Percentiles rank a stretch among this genome's conserved stretches.
Evolutionary conservation across 2,113 vertebrate genomes (phyloP).

Genomic region (Panthera leo): DNA sequence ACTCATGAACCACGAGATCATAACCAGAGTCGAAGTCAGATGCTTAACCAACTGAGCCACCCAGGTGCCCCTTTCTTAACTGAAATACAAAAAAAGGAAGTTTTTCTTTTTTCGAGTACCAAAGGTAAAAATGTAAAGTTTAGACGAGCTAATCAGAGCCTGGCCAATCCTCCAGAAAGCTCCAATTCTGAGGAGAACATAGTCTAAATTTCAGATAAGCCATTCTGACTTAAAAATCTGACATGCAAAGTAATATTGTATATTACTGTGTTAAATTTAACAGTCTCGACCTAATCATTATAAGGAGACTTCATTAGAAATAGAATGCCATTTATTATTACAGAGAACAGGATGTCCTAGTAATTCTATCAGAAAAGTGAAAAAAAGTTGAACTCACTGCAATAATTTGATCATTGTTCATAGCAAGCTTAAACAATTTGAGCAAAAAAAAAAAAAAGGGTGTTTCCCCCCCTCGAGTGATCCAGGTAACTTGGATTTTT

Average conservation of each 20-base stretch:
- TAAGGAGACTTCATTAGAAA: neutral
- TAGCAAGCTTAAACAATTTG: neutral
- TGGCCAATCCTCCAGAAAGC: neutral
- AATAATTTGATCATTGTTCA: neutral
- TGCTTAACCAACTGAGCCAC: too few species aligned
- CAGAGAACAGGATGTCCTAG: neutral
- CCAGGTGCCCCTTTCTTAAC: neutral
- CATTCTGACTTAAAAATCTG: neutral
- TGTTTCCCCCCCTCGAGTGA: neutral
- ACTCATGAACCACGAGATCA: too few species aligned
- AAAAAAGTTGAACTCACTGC: neutral
- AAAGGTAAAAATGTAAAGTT: neutral
- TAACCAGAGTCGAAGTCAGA: too few species aligned
- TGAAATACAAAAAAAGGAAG: neutral
- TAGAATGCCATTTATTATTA: neutral
- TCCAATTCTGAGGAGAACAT: neutral
- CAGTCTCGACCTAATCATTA: neutral
- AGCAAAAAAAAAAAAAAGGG: neutral
- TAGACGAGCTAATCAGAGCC: neutral
- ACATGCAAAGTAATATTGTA: neutral
- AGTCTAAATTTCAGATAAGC: neutral
- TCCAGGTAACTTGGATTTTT: constrained; percentile 12
- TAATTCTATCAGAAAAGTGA: neutral
- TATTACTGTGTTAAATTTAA: constrained; percentile 1
- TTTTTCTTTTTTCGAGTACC: neutral